A percentile compares a stretch with the other conserved stretches of the same genome.
These are phyloP conservation scores for Gopherus evgoodei DNA, from an alignment of 2,113 vertebrate species.

Conservation along the genomic window DNA sequence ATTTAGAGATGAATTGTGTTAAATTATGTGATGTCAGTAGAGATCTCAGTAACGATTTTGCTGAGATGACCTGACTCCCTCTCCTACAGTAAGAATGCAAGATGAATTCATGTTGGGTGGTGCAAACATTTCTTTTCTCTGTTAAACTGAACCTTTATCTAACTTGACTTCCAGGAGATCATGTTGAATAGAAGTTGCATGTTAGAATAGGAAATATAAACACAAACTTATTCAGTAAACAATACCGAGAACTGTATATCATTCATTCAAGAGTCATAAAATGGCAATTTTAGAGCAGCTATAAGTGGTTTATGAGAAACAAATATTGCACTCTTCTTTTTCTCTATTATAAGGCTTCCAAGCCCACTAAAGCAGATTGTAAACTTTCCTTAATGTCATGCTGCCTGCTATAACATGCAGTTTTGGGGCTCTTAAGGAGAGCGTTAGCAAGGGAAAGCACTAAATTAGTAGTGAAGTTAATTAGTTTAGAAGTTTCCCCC, in stretches of 20 bases:
- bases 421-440: not conserved
- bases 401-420: not conserved
- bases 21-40: slow-evolving; percentile 14
- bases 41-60: not conserved
- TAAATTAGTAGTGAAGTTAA: not conserved
- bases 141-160: not conserved
- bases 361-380: not conserved
- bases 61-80: not conserved
- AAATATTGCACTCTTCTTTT: not conserved
- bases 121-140: not conserved
- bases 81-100: not conserved
- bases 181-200: not conserved
- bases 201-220: not conserved
- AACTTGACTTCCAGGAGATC: not conserved
- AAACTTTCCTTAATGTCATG: not conserved
- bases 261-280: not conserved
- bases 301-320: not conserved
- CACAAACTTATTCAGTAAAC: not conserved
- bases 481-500: not conserved
- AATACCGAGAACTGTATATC: not conserved
- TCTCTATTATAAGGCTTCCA: not conserved
- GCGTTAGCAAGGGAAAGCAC: not conserved
- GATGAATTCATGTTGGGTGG: not conserved
- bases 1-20: slow-evolving; percentile 33
- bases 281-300: not conserved